Evolutionary conservation across 2,797 vertebrate species (phyloP).

Genomic region (Tarsius wallacei): DNA sequence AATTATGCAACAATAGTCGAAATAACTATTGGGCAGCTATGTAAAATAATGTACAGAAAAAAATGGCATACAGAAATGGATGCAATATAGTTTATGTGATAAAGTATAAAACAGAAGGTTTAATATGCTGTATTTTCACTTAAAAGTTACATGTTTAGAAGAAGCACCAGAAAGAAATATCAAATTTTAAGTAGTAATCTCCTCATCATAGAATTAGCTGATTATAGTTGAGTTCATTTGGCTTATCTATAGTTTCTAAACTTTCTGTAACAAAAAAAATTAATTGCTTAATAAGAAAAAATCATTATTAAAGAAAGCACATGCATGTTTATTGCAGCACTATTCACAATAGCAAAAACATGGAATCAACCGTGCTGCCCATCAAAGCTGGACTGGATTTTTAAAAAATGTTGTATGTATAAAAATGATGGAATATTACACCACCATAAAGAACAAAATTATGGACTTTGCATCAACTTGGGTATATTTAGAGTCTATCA

Average conservation of each 20-base stretch:
- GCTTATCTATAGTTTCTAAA: conserved; percentile 15
- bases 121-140: background rate
- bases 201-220: background rate
- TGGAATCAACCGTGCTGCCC: too few species aligned
- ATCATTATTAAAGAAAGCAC: conserved; percentile 24
- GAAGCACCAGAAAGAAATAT: background rate
- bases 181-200: background rate
- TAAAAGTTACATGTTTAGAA: conserved; percentile 31
- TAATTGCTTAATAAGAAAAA: conserved; percentile 14
- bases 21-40: background rate
- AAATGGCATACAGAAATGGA: background rate
- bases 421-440: too few species aligned
- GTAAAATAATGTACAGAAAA: background rate
- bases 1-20: background rate
- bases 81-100: background rate
- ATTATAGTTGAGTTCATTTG: conserved; percentile 15
- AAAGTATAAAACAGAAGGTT: background rate
- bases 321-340: too few species aligned
- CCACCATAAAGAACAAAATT: too few species aligned
- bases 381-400: too few species aligned
- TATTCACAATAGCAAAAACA: too few species aligned
- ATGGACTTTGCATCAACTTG: too few species aligned
- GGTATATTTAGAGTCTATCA: too few species aligned
- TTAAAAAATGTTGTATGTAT: too few species aligned
- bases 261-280: conserved; percentile 31